Base-by-base conservation (phyloP, 2,797 vertebrate genomes). In the Enteromius afrohamiltoni region DNA sequence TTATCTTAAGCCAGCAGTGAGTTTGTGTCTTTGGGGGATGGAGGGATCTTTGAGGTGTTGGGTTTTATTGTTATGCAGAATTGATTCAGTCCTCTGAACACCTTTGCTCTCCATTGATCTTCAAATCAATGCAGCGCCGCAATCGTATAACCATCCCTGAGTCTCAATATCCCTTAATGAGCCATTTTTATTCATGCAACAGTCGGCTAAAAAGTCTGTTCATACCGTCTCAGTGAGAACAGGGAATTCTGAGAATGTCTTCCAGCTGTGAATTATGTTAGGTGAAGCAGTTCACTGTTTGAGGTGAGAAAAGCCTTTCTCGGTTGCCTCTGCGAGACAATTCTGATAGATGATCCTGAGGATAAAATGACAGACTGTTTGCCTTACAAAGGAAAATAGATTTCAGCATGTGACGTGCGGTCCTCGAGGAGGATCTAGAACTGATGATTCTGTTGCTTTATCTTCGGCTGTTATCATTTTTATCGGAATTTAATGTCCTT, bases 151-250 rank as follows among this genome's bases (percentile, higher is more conserved):
- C 69, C 83, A 83, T 88, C 85, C 86, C 90, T 49, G 77, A 88
- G 89, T 81, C 82, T 89, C 85, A 86, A 47, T 87, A 86, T 80
- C 87, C 87, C 83, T 77, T 89, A 91, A 79, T 86, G 85, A 82
- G 78, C 71, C 58, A 64, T 80, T 88, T 87, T 86, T 88, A 87
- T 88, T 92, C 88, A 89, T 86, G 51, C 37, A 55, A 71, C 62
- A 29, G 88, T 88, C 79, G 53, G 70, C n/a, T 69, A 34, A 89
- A 79, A 80, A 55, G 77, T 86, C 79, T 84, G 34, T 84, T 79
- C 75, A 60, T 71, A 51, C 23, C n/a, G 88, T 91, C 79, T 87
- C 87, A 75, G 53, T 83, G 85, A 91, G 89, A 90, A 88, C 85
- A 86, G 83, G 78, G 87, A 87, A 62, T 47, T 84, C 78, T 55